Evolutionary conservation across 2,113 vertebrate species (phyloP), one percentile per base, ranked within the genome.

Genomic region (Dunckerocampus dactyliophorus): DNA sequence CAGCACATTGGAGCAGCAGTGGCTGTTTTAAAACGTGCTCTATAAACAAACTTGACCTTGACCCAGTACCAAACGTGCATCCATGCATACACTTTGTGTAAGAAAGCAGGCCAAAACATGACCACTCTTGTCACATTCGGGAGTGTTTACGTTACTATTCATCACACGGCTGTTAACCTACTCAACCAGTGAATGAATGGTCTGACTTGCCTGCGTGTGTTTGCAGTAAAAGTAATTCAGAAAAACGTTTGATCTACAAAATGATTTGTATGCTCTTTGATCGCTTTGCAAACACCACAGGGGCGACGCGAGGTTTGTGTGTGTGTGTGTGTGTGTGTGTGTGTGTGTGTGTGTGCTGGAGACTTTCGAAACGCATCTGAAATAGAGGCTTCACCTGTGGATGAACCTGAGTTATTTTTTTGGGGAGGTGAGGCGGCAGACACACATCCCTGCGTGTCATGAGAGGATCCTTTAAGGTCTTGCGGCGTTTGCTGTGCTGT

Each of bases 361-460:
- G 20, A 77, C 76, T 75, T 73, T 49, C 53, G 70, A 47, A 17
- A 17, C 47, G 45, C n/a, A 71, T 78, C 80, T 80, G 79, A 84
- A 81, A 81, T 74, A 82, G 75, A 70, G 69, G 62, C 52, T 75
- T 87, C 83, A 85, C 85, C 87, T 84, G 74, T 48, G 24, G 51
- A 80, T 87, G 85, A 87, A 83, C 83, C 74, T 76, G 76, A 75
- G 75, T 48, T 68, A 46, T 50, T 69, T 75, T 72, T 48, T 65
- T 47, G 53, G 20, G n/a, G 20, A 62, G 70, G 34, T 74, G 58
- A 68, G 62, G 79, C 59, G 65, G 73, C 71, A 70, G 64, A 80
- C 50, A 79, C 58, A 76, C 74, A 75, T 78, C 67, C 42, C 77
- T 59, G 67, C 64, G 51, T 65, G 68, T 67, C 56, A 49, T 37